Base-by-base conservation (phyloP, 1,140 invertebrate species). In the Pseudachorutes palmiensis region DNA sequence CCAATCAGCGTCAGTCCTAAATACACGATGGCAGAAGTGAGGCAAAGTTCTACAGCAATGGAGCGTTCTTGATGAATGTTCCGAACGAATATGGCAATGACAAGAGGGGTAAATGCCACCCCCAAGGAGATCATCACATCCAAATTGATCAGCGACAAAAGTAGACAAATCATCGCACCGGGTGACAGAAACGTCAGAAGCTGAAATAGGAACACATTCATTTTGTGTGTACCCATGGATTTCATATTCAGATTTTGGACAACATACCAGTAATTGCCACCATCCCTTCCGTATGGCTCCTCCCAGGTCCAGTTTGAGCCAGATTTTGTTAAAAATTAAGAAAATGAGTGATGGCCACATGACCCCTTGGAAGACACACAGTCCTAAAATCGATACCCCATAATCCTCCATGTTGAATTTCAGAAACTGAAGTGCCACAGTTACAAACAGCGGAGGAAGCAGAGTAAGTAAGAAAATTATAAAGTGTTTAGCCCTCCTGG, bases 1-100 rank as follows among this genome's bases (percentile, higher is more conserved):
- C 51, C 51, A 55, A 55, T 55, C 24, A 55, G 51, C 51, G 51
- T 55, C 51, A 55, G 9, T 24, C 51, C 51, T 24, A 55, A 22
- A 22, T 55, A 55, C 3, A 22, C 12, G 24, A 55, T 12, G 5
- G 24, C 24, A 5, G 51, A 55, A 26, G 51, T 55, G 5, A 55
- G 12, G 24, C 12, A 55, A 26, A 55, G 51, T 22, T 55, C 51
- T 5, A 55, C 9, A 16, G 51, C 9, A 55, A 55, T 14, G 5
- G 51, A 12, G 3, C 24, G 12, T 16, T 55, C 51, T 5, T 55
- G 9, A 55, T 26, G 9, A 26, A 24, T 55, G 5, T 16, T 12
- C 24, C 51, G 3, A 12, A 55, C 24, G 51, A 55, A 55, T 5
- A 22, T 19, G 24, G 24, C 12, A 26, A 55, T 55, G 51, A 55